A percentile compares a stretch with the other conserved stretches of the same genome.
These are phyloP conservation scores for Drymodes brunneopygia DNA, from an alignment of 2,113 vertebrate species.

Conservation along the genomic window DNA sequence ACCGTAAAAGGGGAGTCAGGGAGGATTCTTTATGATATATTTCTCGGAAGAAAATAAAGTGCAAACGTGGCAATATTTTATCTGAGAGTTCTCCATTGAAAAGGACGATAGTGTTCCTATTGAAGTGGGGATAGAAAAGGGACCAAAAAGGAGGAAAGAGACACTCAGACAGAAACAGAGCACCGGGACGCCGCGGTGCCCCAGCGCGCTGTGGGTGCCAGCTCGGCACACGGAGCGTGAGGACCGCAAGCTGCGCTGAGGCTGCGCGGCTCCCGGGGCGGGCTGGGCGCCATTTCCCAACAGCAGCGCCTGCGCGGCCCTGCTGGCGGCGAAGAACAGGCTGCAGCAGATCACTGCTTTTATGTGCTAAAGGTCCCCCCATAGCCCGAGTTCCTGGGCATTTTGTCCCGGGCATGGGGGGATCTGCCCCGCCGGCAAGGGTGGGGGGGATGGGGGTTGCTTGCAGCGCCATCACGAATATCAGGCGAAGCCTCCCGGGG, in stretches of 20 bases:
- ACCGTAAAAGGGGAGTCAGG: not conserved
- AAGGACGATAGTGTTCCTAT: not conserved
- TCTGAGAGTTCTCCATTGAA: not conserved
- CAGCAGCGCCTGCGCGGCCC: not conserved
- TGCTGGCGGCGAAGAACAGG: not conserved
- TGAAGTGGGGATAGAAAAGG: fast-evolving
- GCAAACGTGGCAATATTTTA: fast-evolving
- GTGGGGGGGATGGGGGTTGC: no score
- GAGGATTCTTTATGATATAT: no score
- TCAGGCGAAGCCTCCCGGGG: not conserved
- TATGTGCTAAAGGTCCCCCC: no score
- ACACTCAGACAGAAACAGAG: fast-evolving
- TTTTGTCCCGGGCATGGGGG: not conserved
- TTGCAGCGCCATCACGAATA: no score
- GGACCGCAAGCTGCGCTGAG: no score
- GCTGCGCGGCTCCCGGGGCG: no score
- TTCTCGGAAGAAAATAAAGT: not conserved
- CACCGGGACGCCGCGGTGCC: fast-evolving
- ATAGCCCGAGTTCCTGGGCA: not conserved
- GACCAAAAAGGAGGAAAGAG: not conserved
- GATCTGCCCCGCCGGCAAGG: not conserved
- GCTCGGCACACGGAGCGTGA: not conserved
- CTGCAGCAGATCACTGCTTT: not conserved
- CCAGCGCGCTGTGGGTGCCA: fast-evolving
- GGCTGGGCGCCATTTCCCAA: no score